Conservation (phyloP, 2,797 vertebrate genomes). For the Xiphophorus birchmanni region DNA sequence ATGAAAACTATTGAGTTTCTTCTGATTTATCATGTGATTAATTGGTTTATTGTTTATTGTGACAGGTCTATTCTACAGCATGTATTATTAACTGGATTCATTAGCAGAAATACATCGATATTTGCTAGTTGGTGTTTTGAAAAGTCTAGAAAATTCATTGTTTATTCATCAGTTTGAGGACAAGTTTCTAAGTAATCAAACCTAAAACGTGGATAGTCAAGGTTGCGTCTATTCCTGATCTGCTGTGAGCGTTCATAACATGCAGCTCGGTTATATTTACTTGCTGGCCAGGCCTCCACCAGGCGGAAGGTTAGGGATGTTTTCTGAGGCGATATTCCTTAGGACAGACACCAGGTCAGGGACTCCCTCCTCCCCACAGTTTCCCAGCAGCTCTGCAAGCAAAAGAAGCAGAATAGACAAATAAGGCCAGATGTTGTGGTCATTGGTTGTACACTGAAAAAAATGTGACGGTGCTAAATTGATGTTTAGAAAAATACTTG, state of each 20-base stretch:
- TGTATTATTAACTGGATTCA: not conserved
- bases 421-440: not conserved
- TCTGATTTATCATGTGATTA: too few species aligned
- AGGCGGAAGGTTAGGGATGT: constrained; percentile 96
- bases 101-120: not conserved
- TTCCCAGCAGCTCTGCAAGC: constrained; percentile 90
- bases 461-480: too few species aligned
- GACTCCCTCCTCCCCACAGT: constrained; percentile 90
- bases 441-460: too few species aligned
- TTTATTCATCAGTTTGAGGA: not conserved
- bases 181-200: not conserved
- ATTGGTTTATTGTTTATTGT: too few species aligned
- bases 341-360: constrained; percentile 97
- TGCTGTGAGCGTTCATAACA: constrained; percentile 6
- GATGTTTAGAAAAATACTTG: too few species aligned
- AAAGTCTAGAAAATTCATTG: not conserved
- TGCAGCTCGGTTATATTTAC: constrained; percentile 80
- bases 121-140: not conserved
- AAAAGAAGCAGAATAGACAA: constrained; percentile 16
- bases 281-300: constrained; percentile 99
- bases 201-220: not conserved
- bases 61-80: not conserved
- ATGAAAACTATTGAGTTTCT: too few species aligned
- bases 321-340: constrained; percentile 94
- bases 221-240: not conserved